A percentile compares a stretch with the other conserved stretches of the same genome.
Conservation (phyloP, 2,797 vertebrate genomes). For the Darevskia mixta region DNA sequence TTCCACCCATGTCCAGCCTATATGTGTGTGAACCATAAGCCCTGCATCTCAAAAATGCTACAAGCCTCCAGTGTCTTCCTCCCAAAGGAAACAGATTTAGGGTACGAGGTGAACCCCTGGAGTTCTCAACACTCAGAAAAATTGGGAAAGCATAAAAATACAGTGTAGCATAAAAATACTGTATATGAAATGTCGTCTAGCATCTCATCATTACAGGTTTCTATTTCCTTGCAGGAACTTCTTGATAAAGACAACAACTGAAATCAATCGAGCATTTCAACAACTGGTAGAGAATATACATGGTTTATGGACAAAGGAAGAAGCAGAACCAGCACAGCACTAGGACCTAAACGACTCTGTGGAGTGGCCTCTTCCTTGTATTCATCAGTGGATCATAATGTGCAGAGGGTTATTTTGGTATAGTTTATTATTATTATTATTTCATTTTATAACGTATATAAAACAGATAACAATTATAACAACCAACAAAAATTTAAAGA, state of each 20-base stretch:
- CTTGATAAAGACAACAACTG: conserved; percentile 60
- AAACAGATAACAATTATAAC: no score
- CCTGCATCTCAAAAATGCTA: no score
- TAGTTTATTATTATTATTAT: no score
- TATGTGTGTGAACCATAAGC: no score
- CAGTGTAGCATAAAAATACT: neutral
- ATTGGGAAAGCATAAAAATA: neutral
- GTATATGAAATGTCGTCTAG: neutral
- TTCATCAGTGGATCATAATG: neutral
- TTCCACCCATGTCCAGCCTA: no score
- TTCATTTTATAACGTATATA: no score
- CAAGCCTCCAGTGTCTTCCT: no score
- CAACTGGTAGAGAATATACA: conserved; percentile 60
- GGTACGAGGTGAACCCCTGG: no score
- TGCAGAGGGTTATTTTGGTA: no score
- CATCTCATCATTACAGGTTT: conserved; percentile 5
- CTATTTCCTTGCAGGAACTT: conserved; percentile 61
- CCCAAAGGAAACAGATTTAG: no score
- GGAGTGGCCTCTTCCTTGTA: conserved; percentile 22
- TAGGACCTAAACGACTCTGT: conserved; percentile 31
- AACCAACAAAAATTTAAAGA: no score
- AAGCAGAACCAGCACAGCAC: conserved; percentile 51
- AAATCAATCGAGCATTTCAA: conserved; percentile 57
- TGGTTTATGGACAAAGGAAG: conserved; percentile 43
- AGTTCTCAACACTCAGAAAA: no score